Conservation (phyloP, 2,797 vertebrate species). For the Cynopterus sphinx region DNA sequence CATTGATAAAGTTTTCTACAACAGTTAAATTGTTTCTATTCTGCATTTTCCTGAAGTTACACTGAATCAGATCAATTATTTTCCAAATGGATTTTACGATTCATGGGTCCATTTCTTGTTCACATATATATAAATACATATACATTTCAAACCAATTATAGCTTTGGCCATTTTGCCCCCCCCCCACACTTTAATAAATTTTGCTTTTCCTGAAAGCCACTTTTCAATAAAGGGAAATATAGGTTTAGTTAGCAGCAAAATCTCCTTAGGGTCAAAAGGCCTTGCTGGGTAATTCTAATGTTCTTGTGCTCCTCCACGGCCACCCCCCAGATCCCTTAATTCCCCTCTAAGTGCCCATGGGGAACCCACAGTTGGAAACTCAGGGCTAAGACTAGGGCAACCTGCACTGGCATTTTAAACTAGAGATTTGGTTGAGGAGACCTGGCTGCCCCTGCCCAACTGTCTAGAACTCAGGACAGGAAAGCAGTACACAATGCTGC, state of each 20-base stretch:
- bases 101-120: background rate
- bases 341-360: background rate
- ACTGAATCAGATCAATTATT: background rate
- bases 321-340: background rate
- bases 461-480: background rate
- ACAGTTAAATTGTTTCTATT: background rate
- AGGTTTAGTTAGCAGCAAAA: constrained; percentile 21
- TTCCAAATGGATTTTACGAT: constrained; percentile 37
- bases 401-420: background rate
- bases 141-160: background rate
- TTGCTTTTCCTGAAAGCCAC: constrained; percentile 3
- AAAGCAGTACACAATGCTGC: background rate
- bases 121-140: background rate
- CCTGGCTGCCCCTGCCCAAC: background rate
- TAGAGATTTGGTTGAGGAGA: background rate
- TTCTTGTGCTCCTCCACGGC: background rate
- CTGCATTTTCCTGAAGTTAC: constrained; percentile 15
- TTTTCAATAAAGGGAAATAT: constrained; percentile 32
- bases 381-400: background rate
- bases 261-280: constrained; percentile 41
- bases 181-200: background rate
- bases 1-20: background rate
- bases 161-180: constrained; percentile 12
- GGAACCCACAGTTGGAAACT: background rate
- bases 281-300: background rate